phyloP scores from a whole-genome alignment of 2,888 invertebrate species.

The Phytoseiulus persimilis region DNA sequence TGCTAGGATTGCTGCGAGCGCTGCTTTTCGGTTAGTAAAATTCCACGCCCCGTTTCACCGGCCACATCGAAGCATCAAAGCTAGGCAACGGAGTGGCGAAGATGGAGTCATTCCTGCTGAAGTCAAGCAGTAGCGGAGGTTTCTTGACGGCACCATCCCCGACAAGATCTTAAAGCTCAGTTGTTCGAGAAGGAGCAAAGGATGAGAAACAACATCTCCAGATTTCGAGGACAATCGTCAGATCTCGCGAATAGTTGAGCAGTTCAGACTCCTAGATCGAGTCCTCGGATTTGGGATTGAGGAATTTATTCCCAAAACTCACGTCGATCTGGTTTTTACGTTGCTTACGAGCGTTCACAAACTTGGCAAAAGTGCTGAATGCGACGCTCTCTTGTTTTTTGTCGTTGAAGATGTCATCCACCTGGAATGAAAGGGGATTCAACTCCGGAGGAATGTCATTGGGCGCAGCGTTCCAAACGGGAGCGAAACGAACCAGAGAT shows the following conservation, averaged over 20 bases:
- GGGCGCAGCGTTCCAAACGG: no score
- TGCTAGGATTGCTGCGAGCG: neutral
- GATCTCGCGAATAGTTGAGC: no score
- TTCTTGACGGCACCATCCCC: no score
- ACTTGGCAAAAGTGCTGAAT: conserved; percentile 7
- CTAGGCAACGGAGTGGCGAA: neutral
- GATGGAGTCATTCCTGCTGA: neutral
- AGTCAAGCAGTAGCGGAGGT: neutral
- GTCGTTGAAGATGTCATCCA: conserved; percentile 21
- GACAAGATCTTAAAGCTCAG: no score
- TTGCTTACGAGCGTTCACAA: conserved; percentile 10
- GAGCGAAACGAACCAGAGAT: neutral
- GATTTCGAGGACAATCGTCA: no score
- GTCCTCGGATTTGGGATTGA: no score
- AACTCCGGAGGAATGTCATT: no score
- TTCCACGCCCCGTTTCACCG: neutral
- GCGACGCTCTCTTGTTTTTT: neutral
- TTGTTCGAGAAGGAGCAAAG: no score
- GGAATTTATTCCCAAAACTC: neutral
- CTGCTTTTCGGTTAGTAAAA: neutral
- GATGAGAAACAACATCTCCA: no score
- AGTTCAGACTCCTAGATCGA: no score
- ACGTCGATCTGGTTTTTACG: conserved; percentile 14
- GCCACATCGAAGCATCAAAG: neutral
- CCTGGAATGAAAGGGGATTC: neutral